Base-by-base conservation (phyloP, 2,888 invertebrate genomes). In the Maniola hyperantus region DNA sequence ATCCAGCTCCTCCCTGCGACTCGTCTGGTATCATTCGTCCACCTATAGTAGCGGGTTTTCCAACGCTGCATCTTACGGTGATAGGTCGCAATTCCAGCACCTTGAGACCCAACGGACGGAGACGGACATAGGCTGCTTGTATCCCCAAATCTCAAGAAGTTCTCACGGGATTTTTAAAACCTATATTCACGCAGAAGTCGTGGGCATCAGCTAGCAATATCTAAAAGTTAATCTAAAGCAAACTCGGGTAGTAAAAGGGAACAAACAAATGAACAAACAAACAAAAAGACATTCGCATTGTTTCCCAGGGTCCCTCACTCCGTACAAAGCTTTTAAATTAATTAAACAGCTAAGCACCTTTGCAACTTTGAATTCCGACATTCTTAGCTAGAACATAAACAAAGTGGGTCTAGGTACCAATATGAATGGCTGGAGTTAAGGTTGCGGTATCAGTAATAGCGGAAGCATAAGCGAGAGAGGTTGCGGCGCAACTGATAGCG, bases 301-400 rank as follows among this genome's bases (percentile, higher is more conserved):
- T 63, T 53, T 44, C 33, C 33, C 55, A 46, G 46, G 8, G 54
- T 55, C 63, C 63, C 46, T 53, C 51, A 42, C 15, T 46, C n/a
- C 34, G 44, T 55, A 72, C 73, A 74, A 74, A 81, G 82, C 84
- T 86, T 81, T 87, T 87, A 83, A 88, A 88, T 88, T 88, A 88
- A 89, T 89, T 89, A 88, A 86, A 82, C 80, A 83, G 82, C 82
- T 81, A 78, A 81, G 77, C 77, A 77, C 76, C 79, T 81, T 83
- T 77, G 75, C 76, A 64, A 74, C 74, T 76, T 77, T 76, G 76
- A 74, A 79, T 76, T 81, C 79, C 72, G 75, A 74, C 76, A 80
- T 82, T 83, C 79, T 80, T 80, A 57, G 66, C 66, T 20, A 46
- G 65, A 20, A 65, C 59, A 54, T 57, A 66, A 66, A 66, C 61